These are phyloP conservation scores for Eueides isabella DNA, from an alignment of 1,140 invertebrate species.

Conservation along the genomic window DNA sequence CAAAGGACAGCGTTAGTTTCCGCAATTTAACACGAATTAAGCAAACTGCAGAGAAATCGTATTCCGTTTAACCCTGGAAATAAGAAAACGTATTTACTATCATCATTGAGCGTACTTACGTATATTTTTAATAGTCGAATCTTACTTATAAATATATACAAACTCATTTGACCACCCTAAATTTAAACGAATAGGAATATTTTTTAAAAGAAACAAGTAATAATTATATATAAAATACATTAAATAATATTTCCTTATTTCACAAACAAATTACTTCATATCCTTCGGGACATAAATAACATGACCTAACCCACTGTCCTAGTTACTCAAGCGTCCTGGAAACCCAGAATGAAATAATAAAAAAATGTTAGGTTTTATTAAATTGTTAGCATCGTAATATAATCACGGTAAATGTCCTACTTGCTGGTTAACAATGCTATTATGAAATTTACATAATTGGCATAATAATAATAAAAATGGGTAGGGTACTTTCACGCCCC, in stretches of 20 bases:
- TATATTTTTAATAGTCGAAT: too few species aligned
- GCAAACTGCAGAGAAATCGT: too few species aligned
- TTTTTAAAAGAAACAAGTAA: too few species aligned
- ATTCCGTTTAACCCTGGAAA: too few species aligned
- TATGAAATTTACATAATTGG: slow-evolving; percentile 6
- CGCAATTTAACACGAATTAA: too few species aligned
- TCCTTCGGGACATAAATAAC: slow-evolving; percentile 18
- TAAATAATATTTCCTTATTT: neutral
- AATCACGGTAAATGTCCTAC: slow-evolving; percentile 10
- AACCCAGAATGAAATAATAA: neutral
- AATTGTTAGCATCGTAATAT: slow-evolving; percentile 13
- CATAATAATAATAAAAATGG: slow-evolving; percentile 5
- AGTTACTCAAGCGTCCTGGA: slow-evolving; percentile 12
- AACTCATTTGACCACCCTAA: too few species aligned
- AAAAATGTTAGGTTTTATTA: neutral
- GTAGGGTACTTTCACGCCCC: neutral
- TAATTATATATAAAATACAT: too few species aligned
- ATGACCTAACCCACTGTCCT: slow-evolving; percentile 19
- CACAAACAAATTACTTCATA: neutral
- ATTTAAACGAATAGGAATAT: too few species aligned
- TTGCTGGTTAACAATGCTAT: slow-evolving; percentile 10
- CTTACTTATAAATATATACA: too few species aligned
- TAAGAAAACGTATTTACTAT: too few species aligned
- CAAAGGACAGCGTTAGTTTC: too few species aligned
- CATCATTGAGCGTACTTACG: too few species aligned